phyloP scores from a whole-genome alignment of 2,113 vertebrate genomes.

The Onychostoma macrolepis region DNA sequence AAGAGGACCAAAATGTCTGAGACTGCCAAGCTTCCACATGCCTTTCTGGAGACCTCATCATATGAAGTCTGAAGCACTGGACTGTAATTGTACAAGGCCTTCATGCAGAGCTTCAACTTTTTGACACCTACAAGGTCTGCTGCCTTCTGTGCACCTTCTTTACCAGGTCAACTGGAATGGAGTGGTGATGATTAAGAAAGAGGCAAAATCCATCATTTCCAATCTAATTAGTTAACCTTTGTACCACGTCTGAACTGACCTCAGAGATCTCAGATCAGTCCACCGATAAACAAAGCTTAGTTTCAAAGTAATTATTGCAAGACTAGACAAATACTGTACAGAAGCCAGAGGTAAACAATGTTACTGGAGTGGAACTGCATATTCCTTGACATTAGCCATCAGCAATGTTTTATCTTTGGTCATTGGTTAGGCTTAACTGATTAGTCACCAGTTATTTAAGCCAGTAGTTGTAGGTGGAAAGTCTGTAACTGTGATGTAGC shows the following conservation, averaged over 20 bases:
- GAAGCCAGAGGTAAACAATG: background rate
- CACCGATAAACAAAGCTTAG: background rate
- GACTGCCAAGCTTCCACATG: background rate
- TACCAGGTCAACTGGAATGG: background rate
- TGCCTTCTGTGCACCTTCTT: background rate
- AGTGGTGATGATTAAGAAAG: background rate
- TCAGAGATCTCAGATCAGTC: background rate
- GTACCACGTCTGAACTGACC: background rate
- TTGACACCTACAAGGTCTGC: background rate
- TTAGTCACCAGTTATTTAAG: background rate
- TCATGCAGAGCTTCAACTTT: background rate
- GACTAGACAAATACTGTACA: background rate
- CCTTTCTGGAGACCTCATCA: background rate
- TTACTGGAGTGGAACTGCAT: background rate
- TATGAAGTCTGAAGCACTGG: background rate
- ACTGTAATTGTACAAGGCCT: background rate
- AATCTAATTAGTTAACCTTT: background rate
- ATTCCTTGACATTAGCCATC: background rate
- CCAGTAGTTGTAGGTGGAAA: background rate
- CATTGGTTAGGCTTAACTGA: background rate
- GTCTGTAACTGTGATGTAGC: background rate
- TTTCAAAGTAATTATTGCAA: background rate
- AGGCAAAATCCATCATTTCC: background rate
- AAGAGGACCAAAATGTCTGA: background rate
- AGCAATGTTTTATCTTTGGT: background rate